Evolutionary conservation across 2,888 invertebrate species (phyloP), one percentile per base, ranked within the genome.

Genomic region (Molanna angustata): DNA sequence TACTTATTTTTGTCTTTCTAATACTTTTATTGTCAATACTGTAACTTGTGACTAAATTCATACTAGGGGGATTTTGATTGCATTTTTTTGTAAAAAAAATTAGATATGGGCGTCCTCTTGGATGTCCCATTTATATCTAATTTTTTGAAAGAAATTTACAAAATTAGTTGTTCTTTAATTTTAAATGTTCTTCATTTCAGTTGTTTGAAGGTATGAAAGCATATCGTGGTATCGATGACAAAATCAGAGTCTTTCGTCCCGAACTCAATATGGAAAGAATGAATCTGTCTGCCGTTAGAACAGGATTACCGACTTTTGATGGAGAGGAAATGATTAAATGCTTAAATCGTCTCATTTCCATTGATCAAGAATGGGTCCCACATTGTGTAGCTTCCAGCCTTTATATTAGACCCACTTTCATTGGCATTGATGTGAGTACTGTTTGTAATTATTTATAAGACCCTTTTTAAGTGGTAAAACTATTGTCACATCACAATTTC

Each of bases 161-260:
- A n/a, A n/a, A n/a, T n/a, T n/a, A n/a, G 32, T 32, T 18, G 6
- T 14, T 6, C 14, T 13, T 17, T 47, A 37, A 37, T 20, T 2
- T 20, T 3, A 39, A 33, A 13, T 43, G 7, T 52, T 31, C n/a
- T 21, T 39, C 41, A 66, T 64, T 72, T 19, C 73, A 98, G 95
- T 77, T 97, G 59, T 99, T 99, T 69, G 99, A 99, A 80, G 99
- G 99, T 48, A 83, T 97, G 84, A 99, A 99, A 74, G 97, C 96
- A 0, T 99, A 92, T 73, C 82, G 95, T 62, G 95, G 97, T 6
- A 81, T 84, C 9, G 97, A 99, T 73, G 91, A 90, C 52, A 88
- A 85, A 73, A 90, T 99, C 61, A 80, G 97, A 61, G 75, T 99
- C 65, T 99, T 99, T 74, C 85, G 99, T 45, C 98, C 98, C 0